These are phyloP conservation scores for Phrixothrix hirtus DNA, from an alignment of 2,888 invertebrate species.

Conservation along the genomic window DNA sequence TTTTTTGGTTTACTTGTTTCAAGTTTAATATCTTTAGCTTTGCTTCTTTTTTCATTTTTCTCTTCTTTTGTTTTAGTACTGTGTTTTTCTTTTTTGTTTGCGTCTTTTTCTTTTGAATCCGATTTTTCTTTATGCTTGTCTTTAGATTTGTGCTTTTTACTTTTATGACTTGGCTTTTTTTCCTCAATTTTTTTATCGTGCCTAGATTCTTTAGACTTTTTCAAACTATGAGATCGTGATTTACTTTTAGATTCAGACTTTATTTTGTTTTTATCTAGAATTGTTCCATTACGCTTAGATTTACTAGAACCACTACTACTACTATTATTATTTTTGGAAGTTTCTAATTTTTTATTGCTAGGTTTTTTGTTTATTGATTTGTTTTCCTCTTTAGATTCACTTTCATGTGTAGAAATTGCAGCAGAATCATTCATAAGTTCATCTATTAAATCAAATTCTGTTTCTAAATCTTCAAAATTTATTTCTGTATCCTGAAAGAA, in stretches of 20 bases:
- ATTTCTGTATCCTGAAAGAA: slow-evolving; percentile 37
- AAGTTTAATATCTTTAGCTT: slow-evolving; percentile 40
- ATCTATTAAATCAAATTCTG: slow-evolving; percentile 55
- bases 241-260: slow-evolving; percentile 9
- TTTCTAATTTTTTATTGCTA: slow-evolving; percentile 17
- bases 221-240: slow-evolving; percentile 10
- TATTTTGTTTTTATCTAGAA: slow-evolving; percentile 34
- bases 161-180: slow-evolving; percentile 1
- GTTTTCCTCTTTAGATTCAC: slow-evolving; percentile 8
- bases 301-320: slow-evolving; percentile 24
- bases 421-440: slow-evolving; percentile 47
- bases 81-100: slow-evolving; percentile 42
- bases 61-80: slow-evolving; percentile 39
- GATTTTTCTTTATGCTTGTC: slow-evolving; percentile 15
- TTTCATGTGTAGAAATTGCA: too few species aligned
- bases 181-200: slow-evolving; percentile 4
- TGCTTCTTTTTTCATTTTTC: slow-evolving; percentile 31
- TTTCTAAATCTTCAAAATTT: slow-evolving; percentile 50
- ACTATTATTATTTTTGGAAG: slow-evolving; percentile 13
- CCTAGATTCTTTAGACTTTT: too few species aligned
- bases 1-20: slow-evolving; percentile 42
- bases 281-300: slow-evolving; percentile 10
- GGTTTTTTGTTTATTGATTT: slow-evolving; percentile 5
- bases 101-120: slow-evolving; percentile 38
- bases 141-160: slow-evolving; percentile 12